Evolutionary conservation across 53 echinoderm and acorn worm genomes (phyloP).

Genomic region (Apostichopus leukothele): DNA sequence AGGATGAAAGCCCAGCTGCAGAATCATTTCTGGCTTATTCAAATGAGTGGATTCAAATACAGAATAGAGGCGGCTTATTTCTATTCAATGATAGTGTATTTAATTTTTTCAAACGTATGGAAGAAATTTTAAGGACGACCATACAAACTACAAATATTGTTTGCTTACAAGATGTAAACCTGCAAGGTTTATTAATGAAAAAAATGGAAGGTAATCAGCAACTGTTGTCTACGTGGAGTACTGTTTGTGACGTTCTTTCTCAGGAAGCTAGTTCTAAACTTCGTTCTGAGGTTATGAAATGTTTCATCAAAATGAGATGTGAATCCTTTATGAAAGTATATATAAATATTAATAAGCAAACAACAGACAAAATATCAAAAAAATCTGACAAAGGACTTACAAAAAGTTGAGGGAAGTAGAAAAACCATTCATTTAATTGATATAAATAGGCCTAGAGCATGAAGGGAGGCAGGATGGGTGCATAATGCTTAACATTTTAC

Average conservation of each 20-base stretch:
- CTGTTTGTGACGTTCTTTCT: neutral
- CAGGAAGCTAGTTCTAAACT: neutral
- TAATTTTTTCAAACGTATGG: neutral
- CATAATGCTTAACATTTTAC: no score
- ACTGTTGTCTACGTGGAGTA: neutral
- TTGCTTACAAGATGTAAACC: neutral
- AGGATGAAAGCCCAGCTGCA: neutral
- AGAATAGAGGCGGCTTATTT: conserved; percentile 8
- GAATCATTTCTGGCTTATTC: neutral
- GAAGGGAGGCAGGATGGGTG: no score
- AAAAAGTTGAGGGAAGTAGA: neutral
- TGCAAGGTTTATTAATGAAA: neutral
- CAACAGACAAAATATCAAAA: neutral
- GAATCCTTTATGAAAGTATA: conserved; percentile 20
- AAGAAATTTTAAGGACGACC: conserved; percentile 8
- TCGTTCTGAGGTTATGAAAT: neutral
- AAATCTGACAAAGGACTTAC: neutral
- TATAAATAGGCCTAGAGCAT: no score
- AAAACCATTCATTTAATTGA: no score
- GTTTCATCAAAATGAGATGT: conserved; percentile 23
- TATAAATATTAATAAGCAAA: neutral
- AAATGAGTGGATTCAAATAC: neutral
- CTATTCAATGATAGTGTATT: neutral
- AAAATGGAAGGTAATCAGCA: conserved; percentile 6
- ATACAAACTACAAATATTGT: neutral